phyloP scores from a whole-genome alignment of 2,113 vertebrate genomes.

The human region DNA sequence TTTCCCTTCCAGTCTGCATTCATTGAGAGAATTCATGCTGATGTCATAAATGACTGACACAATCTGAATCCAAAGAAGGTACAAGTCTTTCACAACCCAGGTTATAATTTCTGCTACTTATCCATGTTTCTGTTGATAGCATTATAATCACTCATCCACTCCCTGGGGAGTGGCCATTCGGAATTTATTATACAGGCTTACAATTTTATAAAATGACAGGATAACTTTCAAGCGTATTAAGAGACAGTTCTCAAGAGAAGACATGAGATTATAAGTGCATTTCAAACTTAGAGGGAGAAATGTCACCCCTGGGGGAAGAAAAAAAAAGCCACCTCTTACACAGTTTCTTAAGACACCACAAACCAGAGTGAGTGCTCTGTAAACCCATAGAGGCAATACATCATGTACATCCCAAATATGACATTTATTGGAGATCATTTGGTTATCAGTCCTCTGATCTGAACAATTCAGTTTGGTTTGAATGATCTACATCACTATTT shows the following conservation, averaged over 20 bases:
- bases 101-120: background rate
- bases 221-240: constrained; percentile 6
- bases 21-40: background rate
- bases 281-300: constrained; percentile 35
- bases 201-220: background rate
- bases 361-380: background rate
- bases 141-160: constrained; percentile 11
- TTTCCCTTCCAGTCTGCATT: background rate
- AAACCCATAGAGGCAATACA: background rate
- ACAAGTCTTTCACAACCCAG: background rate
- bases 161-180: background rate
- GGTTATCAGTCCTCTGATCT: background rate
- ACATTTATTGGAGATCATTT: constrained; percentile 12
- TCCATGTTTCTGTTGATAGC: background rate
- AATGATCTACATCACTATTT: constrained; percentile 6
- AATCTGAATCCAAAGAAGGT: constrained; percentile 34
- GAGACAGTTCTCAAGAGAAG: constrained; percentile 33
- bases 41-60: background rate
- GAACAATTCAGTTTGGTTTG: constrained; percentile 5
- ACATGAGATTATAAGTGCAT: background rate
- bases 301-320: background rate
- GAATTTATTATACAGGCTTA: background rate
- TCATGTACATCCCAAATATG: background rate
- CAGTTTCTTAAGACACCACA: constrained; percentile 1
- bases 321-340: background rate